Evolutionary conservation across 2,797 vertebrate species (phyloP).

Genomic region (Malacoraja senta): DNA sequence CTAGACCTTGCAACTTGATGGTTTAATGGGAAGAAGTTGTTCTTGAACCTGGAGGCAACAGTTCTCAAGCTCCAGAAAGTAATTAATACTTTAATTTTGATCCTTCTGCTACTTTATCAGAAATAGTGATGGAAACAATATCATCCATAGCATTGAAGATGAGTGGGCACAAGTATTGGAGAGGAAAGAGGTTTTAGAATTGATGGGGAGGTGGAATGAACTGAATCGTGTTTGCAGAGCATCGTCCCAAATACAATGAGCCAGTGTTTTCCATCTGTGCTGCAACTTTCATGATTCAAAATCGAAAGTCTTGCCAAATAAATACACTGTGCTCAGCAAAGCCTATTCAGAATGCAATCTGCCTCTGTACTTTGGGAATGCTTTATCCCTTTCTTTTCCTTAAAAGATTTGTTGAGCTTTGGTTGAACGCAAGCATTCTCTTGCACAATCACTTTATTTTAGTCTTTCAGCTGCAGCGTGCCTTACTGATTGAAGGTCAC

Average conservation of each 20-base stretch:
- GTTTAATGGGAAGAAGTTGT: too few relatives aligned
- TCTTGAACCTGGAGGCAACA: too few relatives aligned
- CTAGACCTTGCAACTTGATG: too few relatives aligned
- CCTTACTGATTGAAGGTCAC: constrained; percentile 25
- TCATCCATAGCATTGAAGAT: background rate
- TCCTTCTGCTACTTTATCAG: background rate
- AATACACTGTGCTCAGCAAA: background rate
- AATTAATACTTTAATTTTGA: background rate
- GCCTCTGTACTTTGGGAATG: too few relatives aligned
- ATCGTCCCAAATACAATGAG: background rate
- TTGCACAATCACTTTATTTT: background rate
- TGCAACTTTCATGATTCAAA: background rate
- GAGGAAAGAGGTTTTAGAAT: background rate
- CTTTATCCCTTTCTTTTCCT: background rate
- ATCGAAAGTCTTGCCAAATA: background rate
- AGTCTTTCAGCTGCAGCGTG: background rate
- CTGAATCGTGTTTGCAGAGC: background rate
- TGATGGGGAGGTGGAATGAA: background rate
- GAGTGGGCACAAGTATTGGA: background rate
- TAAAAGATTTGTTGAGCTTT: background rate
- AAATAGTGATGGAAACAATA: background rate
- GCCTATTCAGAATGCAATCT: background rate
- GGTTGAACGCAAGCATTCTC: background rate
- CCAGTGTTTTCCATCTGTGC: background rate
- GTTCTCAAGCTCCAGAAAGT: background rate